Evolutionary conservation across 2,797 vertebrate species (phyloP), one percentile per base, ranked within the genome.

Genomic region (Distichodus sexfasciatus): DNA sequence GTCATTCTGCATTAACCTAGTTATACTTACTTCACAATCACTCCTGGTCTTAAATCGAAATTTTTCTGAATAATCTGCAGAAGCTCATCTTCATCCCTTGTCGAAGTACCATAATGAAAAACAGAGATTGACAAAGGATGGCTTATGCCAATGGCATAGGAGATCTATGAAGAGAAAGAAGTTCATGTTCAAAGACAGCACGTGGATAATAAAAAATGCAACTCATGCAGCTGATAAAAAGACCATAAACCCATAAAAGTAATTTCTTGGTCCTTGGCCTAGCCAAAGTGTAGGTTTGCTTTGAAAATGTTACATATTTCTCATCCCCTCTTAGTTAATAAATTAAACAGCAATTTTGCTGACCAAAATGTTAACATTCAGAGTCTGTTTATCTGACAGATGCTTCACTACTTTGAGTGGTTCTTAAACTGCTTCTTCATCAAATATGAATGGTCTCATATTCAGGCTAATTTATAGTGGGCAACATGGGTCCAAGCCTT

Each of bases 11-110:
- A 51, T 31, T 50, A 12, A 28, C 19, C 0, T 62, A 58, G 54
- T 17, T 11, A 0, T 3, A 72, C 86, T 64, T 83, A 92, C 90
- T 79, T 89, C 33, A 92, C 83, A 7, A 92, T 90, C 61, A 89
- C 81, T 3, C 90, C 91, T n/a, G 91, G 91, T 33, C 90, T 83
- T 58, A 92, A 80, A 79, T 91, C 90, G 36, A 92, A 92, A 81
- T 91, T 91, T 28, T 85, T 89, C 33, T 90, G 69, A 0, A 91
- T 79, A 1, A 91, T 91, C 53, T 85, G 78, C 74, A 92, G 82
- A 69, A 92, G 87, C 67, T 92, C 85, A 2, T 91, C 88, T 59
- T 92, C 91, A 3, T 88, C 84, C 48, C 75, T 77, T 61, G 26
- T 43, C 0, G 90, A 90, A 0, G 91, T 89, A 21, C 90, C 90